Evolutionary conservation across 2,113 vertebrate genomes (phyloP).

Genomic region (Acrocephalus kingi): DNA sequence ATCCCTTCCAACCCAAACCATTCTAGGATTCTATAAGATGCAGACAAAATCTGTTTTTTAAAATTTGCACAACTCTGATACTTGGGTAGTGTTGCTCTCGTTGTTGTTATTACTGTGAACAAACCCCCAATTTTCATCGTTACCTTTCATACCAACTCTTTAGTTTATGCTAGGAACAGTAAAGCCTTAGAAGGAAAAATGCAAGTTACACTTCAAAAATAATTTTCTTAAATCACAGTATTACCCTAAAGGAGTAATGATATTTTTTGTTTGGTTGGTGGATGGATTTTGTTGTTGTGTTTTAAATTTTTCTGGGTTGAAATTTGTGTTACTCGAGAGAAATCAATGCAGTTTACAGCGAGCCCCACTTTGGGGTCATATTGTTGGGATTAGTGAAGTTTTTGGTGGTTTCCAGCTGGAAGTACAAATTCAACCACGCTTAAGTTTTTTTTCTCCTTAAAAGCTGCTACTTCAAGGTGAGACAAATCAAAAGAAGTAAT

Average conservation of each 20-base stretch:
- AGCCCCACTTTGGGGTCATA: background rate
- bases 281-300: background rate
- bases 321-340: background rate
- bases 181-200: background rate
- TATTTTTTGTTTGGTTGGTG: background rate
- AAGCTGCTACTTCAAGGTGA: background rate
- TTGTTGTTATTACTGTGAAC: background rate
- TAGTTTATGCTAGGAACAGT: background rate
- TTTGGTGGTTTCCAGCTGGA: background rate
- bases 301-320: background rate
- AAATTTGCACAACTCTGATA: background rate
- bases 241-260: background rate
- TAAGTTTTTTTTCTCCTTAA: background rate
- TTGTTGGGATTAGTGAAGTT: background rate
- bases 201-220: background rate
- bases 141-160: background rate
- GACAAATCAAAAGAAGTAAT: background rate
- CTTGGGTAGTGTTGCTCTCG: background rate
- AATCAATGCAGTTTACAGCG: background rate
- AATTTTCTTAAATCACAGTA: background rate
- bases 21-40: fast-evolving
- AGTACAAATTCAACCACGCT: background rate
- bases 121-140: background rate
- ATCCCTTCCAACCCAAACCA: background rate
- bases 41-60: background rate